Evolutionary conservation across 2,113 vertebrate species (phyloP), one percentile per base, ranked within the genome.

Genomic region (Zingel zingel): DNA sequence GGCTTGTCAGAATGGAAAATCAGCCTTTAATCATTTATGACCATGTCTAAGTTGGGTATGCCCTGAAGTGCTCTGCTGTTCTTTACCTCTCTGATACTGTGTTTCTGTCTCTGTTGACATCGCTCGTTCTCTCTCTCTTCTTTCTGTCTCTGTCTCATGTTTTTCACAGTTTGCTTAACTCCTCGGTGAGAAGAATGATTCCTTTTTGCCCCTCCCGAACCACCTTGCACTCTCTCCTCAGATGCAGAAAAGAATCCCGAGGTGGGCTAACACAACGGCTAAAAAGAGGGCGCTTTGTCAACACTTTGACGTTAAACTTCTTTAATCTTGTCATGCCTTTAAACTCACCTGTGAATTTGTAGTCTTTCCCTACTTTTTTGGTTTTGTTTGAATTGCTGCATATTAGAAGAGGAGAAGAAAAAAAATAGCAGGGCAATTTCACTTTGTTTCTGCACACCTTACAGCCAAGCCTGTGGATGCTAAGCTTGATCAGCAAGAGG

Each of bases 11-110:
- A 93, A 94, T 88, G 69, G 86, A 89, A 81, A 91, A 91, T 90
- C 82, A 57, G 79, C 63, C 84, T 94, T 95, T 92, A 93, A 95
- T 94, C 90, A 95, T 94, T 94, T 77, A 94, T 94, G 89, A 90
- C 87, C 89, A 79, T 87, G 91, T 92, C 91, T 88, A 89, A 87
- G 91, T 92, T 89, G 74, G 84, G 77, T 88, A 82, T 89, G 90
- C 90, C 87, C 90, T 85, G 66, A 88, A 89, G 91, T 88, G 82
- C 88, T 92, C 73, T 5, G 57, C 59, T 74, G 79, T 67, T 83
- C 71, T 57, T 61, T 33, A 57, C 67, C 79, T 71, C 84, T 89
- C 58, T 50, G 81, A 82, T 77, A 68, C 76, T 23, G 25, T 76
- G 71, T 86, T 86, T 77, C 85, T 71, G 68, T 72, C 56, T 88